Conservation (phyloP, 2,888 invertebrate species). For the Xylota sylvarum region DNA sequence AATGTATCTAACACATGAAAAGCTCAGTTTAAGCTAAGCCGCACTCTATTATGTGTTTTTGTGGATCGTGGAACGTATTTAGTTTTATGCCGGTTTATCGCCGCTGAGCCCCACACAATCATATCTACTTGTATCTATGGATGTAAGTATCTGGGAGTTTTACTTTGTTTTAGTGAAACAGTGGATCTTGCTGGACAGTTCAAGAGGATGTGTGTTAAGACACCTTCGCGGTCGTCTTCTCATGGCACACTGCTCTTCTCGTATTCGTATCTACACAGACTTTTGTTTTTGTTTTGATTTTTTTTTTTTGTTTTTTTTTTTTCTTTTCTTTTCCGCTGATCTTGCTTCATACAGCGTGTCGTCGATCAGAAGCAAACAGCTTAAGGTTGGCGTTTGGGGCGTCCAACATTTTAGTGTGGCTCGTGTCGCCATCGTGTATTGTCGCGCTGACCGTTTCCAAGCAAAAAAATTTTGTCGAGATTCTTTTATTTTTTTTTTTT, state of each 20-base stretch:
- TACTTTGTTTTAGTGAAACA: conserved; percentile 17
- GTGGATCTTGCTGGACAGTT: conserved; percentile 28
- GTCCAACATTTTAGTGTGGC: conserved; percentile 84
- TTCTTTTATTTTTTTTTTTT: conserved; percentile 21
- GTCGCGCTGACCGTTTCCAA: conserved; percentile 80
- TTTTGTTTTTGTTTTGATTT: conserved; percentile 47
- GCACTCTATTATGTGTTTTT: conserved; percentile 11
- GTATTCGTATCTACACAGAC: conserved; percentile 14
- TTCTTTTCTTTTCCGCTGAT: conserved; percentile 40
- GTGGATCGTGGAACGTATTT: conserved; percentile 69
- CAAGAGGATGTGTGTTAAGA: conserved; percentile 31
- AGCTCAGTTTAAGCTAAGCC: conserved; percentile 12
- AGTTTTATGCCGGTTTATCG: conserved; percentile 37
- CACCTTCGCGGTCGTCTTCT: conserved; percentile 20
- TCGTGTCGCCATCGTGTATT: conserved; percentile 85
- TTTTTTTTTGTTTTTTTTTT: conserved; percentile 21
- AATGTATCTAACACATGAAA: conserved; percentile 52
- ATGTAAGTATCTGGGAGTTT: neutral
- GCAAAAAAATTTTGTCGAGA: conserved; percentile 14
- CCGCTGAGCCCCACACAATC: conserved; percentile 10
- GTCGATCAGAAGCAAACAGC: conserved; percentile 58
- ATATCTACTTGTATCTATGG: too few species aligned
- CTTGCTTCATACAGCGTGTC: conserved; percentile 40
- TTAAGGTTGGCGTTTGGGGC: conserved; percentile 76
- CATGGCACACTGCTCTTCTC: conserved; percentile 3